These are phyloP conservation scores for Hydropsyche tenuis DNA, from an alignment of 1,140 invertebrate genomes.

Conservation along the genomic window DNA sequence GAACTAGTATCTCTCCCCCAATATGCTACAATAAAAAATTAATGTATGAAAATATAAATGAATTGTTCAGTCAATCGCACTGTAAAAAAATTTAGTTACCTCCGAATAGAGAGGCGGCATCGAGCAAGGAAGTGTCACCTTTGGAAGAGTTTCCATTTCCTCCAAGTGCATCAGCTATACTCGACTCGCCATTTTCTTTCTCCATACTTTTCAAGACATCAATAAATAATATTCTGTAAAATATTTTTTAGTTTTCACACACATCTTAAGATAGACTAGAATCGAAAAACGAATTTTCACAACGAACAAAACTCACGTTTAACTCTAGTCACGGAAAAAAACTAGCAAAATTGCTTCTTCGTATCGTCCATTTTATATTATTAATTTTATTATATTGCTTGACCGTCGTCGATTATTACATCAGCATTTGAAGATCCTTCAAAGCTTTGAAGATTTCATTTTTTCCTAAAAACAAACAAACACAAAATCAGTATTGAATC, in stretches of 20 bases:
- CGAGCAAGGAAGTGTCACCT: slow-evolving; percentile 64
- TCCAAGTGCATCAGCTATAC: slow-evolving; percentile 53
- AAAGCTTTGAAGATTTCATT: too few relatives aligned
- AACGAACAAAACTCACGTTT: background rate
- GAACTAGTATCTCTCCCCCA: slow-evolving; percentile 69
- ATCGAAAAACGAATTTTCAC: too few relatives aligned
- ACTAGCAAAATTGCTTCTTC: slow-evolving; percentile 13
- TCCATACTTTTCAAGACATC: slow-evolving; percentile 57
- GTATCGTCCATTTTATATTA: background rate
- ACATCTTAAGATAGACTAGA: too few relatives aligned
- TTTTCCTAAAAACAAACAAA: too few relatives aligned
- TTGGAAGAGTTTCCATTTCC: slow-evolving; percentile 49
- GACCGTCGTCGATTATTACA: background rate
- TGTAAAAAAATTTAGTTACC: slow-evolving; percentile 52
- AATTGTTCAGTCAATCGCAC: background rate
- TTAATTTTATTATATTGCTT: background rate
- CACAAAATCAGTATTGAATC: too few relatives aligned
- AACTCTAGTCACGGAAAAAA: slow-evolving; percentile 15
- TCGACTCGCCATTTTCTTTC: slow-evolving; percentile 60
- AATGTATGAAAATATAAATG: background rate
- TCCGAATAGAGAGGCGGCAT: slow-evolving; percentile 71
- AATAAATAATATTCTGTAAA: slow-evolving; percentile 8
- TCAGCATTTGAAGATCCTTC: too few relatives aligned
- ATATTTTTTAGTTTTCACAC: too few relatives aligned
- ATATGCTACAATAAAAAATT: slow-evolving; percentile 66